Evolutionary conservation across 2,888 invertebrate species (phyloP).

Genomic region (Automeris io): DNA sequence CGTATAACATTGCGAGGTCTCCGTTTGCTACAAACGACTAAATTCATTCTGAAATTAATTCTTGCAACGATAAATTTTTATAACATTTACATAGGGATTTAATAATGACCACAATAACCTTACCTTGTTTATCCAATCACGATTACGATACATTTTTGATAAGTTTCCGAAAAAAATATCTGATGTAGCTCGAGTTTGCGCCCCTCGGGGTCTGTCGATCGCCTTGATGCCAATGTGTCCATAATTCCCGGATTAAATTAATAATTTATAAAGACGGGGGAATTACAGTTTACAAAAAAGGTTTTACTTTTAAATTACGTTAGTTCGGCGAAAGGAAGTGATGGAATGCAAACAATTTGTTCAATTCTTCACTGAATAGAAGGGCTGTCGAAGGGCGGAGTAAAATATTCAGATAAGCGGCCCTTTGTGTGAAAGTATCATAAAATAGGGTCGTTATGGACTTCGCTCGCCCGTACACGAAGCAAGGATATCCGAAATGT

Average conservation of each 20-base stretch:
- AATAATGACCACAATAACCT: too few relatives aligned
- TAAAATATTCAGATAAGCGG: conserved; percentile 27
- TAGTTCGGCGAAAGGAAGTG: conserved; percentile 26
- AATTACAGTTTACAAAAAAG: conserved; percentile 11
- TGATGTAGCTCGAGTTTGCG: neutral
- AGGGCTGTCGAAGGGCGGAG: conserved; percentile 28
- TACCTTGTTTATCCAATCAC: too few relatives aligned
- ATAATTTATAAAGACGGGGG: conserved; percentile 1
- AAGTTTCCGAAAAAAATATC: too few relatives aligned
- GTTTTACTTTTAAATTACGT: conserved; percentile 43
- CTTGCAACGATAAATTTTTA: too few relatives aligned
- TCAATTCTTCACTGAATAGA: conserved; percentile 41
- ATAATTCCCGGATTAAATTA: neutral
- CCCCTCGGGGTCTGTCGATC: neutral
- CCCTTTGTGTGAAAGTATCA: conserved; percentile 32
- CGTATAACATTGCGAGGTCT: too few relatives aligned
- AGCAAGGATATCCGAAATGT: too few relatives aligned
- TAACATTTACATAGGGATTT: too few relatives aligned
- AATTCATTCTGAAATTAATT: too few relatives aligned
- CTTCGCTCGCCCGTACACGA: too few relatives aligned
- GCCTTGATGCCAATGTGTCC: neutral
- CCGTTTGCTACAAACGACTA: too few relatives aligned
- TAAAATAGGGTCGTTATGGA: too few relatives aligned
- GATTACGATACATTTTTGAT: too few relatives aligned
- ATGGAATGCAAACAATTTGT: conserved; percentile 46